Conservation (phyloP, 1,140 invertebrate species). For the Drosophila rufa region DNA sequence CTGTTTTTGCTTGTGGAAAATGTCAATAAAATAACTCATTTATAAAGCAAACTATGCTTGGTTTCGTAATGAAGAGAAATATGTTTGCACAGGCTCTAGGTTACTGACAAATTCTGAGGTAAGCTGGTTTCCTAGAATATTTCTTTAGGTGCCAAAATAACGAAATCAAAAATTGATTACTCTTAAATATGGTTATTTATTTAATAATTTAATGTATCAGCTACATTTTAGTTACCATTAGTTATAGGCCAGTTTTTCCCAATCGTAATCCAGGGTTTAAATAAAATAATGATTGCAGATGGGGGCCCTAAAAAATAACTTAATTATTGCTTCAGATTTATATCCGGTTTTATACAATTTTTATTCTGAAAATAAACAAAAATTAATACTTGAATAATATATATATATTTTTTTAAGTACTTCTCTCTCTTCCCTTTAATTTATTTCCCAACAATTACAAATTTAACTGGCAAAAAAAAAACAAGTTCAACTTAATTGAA, state of each 20-base stretch:
- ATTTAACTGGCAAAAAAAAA: background rate
- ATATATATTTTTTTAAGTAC: no score
- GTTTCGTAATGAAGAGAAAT: constrained; percentile 8
- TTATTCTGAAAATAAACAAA: no score
- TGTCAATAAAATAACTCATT: constrained; percentile 22
- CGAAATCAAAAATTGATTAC: no score
- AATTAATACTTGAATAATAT: no score
- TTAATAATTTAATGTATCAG: no score
- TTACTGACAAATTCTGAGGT: background rate
- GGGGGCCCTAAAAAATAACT: no score
- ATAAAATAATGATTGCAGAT: background rate
- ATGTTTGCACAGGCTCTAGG: background rate
- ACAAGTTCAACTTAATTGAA: constrained; percentile 28
- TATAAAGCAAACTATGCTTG: constrained; percentile 14
- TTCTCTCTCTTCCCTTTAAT: no score
- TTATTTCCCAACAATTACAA: background rate
- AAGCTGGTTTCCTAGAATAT: background rate
- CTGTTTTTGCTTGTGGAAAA: constrained; percentile 1
- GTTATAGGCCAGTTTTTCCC: background rate
- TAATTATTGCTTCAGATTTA: no score
- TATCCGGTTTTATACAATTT: no score
- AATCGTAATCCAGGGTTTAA: no score
- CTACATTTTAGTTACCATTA: background rate
- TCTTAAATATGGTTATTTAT: no score
- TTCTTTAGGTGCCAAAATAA: background rate